phyloP scores from a whole-genome alignment of 2,888 invertebrate species.

The Oscheius sp. region DNA sequence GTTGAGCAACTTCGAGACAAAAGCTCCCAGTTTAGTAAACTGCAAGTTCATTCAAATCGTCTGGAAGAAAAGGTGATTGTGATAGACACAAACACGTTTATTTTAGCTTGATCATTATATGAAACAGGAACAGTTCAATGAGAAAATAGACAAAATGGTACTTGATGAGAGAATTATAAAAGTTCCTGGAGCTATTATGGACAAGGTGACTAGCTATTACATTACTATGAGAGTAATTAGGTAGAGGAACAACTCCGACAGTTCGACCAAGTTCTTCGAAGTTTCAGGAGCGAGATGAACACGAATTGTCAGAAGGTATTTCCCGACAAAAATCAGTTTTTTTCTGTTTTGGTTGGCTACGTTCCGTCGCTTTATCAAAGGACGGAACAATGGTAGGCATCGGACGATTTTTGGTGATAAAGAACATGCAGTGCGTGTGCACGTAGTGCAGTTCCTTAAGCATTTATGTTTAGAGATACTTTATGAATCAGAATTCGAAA shows the following conservation, averaged over 20 bases:
- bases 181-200: slow-evolving; percentile 33
- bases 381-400: neutral
- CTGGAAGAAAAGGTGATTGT: slow-evolving; percentile 55
- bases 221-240: neutral
- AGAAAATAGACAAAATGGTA: slow-evolving; percentile 58
- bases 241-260: slow-evolving; percentile 58
- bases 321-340: neutral
- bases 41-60: slow-evolving; percentile 52
- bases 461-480: no score
- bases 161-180: slow-evolving; percentile 51
- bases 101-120: slow-evolving; percentile 47
- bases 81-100: neutral
- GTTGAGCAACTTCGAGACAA: slow-evolving; percentile 67
- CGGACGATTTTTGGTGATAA: slow-evolving; percentile 13
- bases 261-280: slow-evolving; percentile 56
- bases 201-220: slow-evolving; percentile 29
- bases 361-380: neutral
- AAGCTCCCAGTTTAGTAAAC: slow-evolving; percentile 57
- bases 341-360: slow-evolving; percentile 1
- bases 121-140: slow-evolving; percentile 52
- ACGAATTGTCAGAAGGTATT: slow-evolving; percentile 57
- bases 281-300: slow-evolving; percentile 51
- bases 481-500: no score
- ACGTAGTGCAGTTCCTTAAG: neutral
- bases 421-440: slow-evolving; percentile 5